Evolutionary conservation across 1,140 invertebrate species (phyloP), one percentile per base, ranked within the genome.

Genomic region (Aphelinus certus): DNA sequence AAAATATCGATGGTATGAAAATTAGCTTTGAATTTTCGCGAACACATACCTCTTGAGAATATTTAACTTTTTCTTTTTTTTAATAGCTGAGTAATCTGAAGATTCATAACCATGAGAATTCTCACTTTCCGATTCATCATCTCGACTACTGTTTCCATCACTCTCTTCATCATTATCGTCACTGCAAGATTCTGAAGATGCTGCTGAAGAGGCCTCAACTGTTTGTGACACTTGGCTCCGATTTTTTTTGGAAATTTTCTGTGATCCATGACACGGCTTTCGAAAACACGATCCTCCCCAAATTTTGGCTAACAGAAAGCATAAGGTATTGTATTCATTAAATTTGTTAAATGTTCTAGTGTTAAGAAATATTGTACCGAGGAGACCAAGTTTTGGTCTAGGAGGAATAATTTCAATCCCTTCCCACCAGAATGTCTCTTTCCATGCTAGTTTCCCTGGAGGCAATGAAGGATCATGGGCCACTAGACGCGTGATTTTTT

Each of bases 401-500:
- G 90, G 88, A 3, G 92, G 91, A 9, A 89, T 86, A 58, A 93
- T 85, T 83, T 92, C 90, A 55, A 94, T 89, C 1, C 92, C 92
- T 72, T 92, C 90, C 92, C 92, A 93, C 92, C 91, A 93, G 86
- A 91, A 92, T 43, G 88, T 84, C 79, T 93, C 91, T 80, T 90
- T 90, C 76, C 90, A 90, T 26, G 87, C 85, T 10, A 92, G 83
- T 78, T 90, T 90, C 58, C 85, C 89, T 7, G 82, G 66, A 26
- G 83, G 82, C 49, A 85, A 71, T 45, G 72, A 80, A 7, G 80
- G 67, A 89, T 91, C 91, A 84, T 90, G 88, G 2, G 90, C 85
- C 1, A 92, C 89, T 3, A 93, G 80, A 77, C 91, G 82, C 2
- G 91, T 92, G n/a, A 93, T 88, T 77, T 91, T 88, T 80, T 93